Evolutionary conservation across 1,140 invertebrate species (phyloP).

Genomic region (Chlorops oryzae): DNA sequence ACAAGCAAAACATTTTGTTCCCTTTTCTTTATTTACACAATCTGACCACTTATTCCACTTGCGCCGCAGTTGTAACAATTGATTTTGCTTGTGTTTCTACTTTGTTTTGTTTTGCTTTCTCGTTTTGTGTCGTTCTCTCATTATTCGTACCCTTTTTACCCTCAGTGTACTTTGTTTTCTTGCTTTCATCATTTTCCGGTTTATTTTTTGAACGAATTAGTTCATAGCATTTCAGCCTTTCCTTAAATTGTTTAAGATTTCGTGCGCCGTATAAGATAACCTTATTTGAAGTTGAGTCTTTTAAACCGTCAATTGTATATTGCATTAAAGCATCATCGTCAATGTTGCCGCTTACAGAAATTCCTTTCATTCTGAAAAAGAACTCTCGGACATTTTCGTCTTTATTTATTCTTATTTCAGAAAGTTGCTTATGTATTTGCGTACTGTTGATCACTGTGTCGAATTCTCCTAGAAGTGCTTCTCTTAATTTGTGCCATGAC

Average conservation of each 20-base stretch:
- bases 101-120: neutral
- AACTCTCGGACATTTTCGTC: neutral
- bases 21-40: neutral
- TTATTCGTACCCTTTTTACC: too few relatives aligned
- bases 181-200: neutral
- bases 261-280: neutral
- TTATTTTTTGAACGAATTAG: neutral
- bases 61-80: conserved; percentile 1
- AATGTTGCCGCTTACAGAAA: neutral
- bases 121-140: neutral
- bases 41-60: neutral
- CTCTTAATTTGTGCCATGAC: neutral
- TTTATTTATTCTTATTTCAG: neutral
- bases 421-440: neutral
- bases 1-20: conserved; percentile 5
- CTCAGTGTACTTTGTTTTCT: too few relatives aligned
- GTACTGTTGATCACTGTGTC: neutral
- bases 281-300: neutral
- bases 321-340: neutral
- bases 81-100: neutral
- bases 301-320: neutral
- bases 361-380: neutral
- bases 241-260: neutral
- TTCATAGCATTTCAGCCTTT: neutral
- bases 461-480: neutral